Base-by-base conservation (phyloP, 1,140 invertebrate genomes). In the Palaemon carinicauda region DNA sequence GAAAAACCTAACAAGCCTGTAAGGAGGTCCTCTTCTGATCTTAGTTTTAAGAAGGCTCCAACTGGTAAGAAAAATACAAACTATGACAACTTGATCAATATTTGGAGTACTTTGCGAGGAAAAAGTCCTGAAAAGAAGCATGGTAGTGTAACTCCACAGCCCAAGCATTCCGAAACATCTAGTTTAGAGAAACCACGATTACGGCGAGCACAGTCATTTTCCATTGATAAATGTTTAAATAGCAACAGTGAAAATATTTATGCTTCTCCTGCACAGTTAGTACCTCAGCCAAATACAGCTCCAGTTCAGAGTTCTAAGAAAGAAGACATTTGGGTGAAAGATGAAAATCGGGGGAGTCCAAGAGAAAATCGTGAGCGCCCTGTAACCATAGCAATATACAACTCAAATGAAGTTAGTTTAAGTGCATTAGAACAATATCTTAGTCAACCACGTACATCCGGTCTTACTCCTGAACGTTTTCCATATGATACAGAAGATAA, bases 401-500 rank as follows among this genome's bases (percentile, higher is more conserved):
- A 89, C 29, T 29, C 69, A 31, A 75, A 53, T 29, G 77, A 80
- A 53, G 81, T 78, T 27, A 78, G 74, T 31, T 53, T 87, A 33
- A 80, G 85, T 33, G 85, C 85, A 7, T 71, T 87, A 0, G 69
- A 80, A 21, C 78, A 87, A n/a, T 80, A 80, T 79, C 78, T 87
- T 17, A 81, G 41, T 33, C 71, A 80, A 53, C 85, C 85, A 3
- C 79, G 79, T 41, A 29, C 65, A n/a, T 50, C 50, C 9, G 19
- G 51, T 19, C 24, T 33, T 5, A 56, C 15, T 15, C 53, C 53
- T 51, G 29, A 75, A 77, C 85, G 89, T 27, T 80, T 80, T 27
- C 53, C 56, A 1, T 73, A 82, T 41, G 88, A 93, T 87, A 41
- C 92, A 52, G 93, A 94, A 52, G 93, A 93, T 7, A 92, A 91